These are phyloP conservation scores for Drosophila arizonae DNA, from an alignment of 1,140 invertebrate genomes.

Conservation along the genomic window DNA sequence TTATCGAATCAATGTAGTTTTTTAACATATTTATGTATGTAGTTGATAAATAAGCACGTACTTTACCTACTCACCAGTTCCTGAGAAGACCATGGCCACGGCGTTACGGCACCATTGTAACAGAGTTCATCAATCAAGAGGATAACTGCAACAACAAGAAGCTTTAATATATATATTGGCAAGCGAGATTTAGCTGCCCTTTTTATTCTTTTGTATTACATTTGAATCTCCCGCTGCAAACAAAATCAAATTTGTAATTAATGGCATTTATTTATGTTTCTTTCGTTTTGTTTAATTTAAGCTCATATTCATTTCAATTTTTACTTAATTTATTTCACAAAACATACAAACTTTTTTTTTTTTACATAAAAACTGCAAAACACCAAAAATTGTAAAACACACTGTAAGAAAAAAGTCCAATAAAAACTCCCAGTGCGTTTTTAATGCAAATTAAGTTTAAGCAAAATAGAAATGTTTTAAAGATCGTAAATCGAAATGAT, in stretches of 20 bases:
- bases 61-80: constrained; percentile 61
- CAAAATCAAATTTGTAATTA: constrained; percentile 33
- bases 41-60: constrained; percentile 49
- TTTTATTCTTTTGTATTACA: constrained; percentile 61
- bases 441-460: constrained; percentile 62
- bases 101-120: constrained; percentile 33
- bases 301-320: constrained; percentile 44
- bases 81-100: constrained; percentile 48
- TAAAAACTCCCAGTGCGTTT: constrained; percentile 49
- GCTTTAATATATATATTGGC: constrained; percentile 59
- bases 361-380: constrained; percentile 28
- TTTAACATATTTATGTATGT: constrained; percentile 38
- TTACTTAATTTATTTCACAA: constrained; percentile 63
- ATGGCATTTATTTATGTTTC: constrained; percentile 60
- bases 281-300: constrained; percentile 29
- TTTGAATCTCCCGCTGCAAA: constrained; percentile 49
- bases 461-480: constrained; percentile 25
- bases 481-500: constrained; percentile 47
- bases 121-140: constrained; percentile 42
- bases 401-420: constrained; percentile 33
- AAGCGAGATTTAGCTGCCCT: constrained; percentile 34
- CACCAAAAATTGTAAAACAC: constrained; percentile 55
- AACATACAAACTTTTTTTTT: constrained; percentile 24
- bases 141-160: constrained; percentile 48
- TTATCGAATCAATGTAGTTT: constrained; percentile 56